Evolutionary conservation across 2,797 vertebrate genomes (phyloP).

Genomic region (Galagoides demidoff): DNA sequence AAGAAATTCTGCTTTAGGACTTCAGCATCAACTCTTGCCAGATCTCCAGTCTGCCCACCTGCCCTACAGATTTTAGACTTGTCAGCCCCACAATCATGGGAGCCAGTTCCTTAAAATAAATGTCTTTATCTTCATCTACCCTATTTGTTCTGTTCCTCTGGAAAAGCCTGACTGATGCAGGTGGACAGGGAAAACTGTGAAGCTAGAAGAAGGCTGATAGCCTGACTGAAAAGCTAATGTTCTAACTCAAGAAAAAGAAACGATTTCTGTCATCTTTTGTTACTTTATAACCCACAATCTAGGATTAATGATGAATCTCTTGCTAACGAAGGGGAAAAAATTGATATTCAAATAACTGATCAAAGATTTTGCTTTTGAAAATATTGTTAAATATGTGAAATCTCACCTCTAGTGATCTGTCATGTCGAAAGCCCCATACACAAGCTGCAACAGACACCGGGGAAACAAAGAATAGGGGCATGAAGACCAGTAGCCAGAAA

Average conservation of each 20-base stretch:
- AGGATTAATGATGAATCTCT: conserved; percentile 15
- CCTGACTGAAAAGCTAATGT: not conserved
- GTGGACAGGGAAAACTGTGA: not conserved
- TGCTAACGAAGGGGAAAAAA: not conserved
- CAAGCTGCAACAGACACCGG: conserved; percentile 98
- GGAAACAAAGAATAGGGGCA: conserved; percentile 99
- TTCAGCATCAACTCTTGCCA: not conserved
- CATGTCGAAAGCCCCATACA: conserved; percentile 98
- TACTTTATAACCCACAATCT: not conserved
- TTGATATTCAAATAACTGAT: not conserved
- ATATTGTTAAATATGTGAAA: not conserved
- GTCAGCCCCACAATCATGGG: not conserved
- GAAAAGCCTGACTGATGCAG: not conserved
- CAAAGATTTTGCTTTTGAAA: not conserved
- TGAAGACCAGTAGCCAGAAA: conserved; percentile 98
- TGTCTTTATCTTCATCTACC: not conserved
- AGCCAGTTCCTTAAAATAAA: not conserved
- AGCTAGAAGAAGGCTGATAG: not conserved
- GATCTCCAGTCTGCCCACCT: not conserved
- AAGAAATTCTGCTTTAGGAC: not conserved
- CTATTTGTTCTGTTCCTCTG: not conserved
- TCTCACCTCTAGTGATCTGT: conserved; percentile 96
- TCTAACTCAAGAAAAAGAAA: conserved; percentile 1
- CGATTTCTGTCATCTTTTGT: not conserved
- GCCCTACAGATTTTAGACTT: not conserved